Evolutionary conservation across 2,797 vertebrate genomes (phyloP).

Genomic region (Microctenopoma steveboyesi): DNA sequence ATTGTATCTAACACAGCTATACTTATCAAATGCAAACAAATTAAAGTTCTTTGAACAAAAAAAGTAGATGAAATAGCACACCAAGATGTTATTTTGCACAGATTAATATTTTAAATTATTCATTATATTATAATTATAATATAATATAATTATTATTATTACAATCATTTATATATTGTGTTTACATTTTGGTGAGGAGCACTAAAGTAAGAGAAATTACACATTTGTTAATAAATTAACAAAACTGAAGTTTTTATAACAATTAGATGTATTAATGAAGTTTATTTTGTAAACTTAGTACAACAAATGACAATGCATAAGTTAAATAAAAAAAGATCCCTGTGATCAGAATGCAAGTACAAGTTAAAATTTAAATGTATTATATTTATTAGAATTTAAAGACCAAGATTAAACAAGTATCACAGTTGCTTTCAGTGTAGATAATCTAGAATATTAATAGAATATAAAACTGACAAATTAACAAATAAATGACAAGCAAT

Average conservation of each 20-base stretch:
- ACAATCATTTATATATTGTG: no score
- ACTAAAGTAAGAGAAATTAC: no score
- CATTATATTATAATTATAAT: no score
- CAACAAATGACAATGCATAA: not conserved
- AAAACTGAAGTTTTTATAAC: not conserved
- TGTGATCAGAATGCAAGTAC: not conserved
- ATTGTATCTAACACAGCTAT: no score
- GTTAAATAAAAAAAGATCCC: not conserved
- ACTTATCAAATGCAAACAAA: no score
- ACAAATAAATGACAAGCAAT: slow-evolving; percentile 10
- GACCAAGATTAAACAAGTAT: not conserved
- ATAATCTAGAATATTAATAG: not conserved
- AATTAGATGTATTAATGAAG: not conserved
- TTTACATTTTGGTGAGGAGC: no score
- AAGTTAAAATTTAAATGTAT: slow-evolving; percentile 3
- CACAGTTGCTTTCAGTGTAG: not conserved
- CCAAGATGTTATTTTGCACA: no score
- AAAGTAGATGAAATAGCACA: no score
- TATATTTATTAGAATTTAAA: not conserved
- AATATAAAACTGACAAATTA: not conserved
- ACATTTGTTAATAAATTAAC: no score
- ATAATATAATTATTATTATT: no score
- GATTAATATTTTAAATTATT: no score
- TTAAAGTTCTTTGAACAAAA: no score
- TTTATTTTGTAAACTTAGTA: not conserved